Evolutionary conservation across 37 sponge, comb jelly and placozoan genomes (phyloP), one percentile per base, ranked within the genome.

Genomic region (Oopsacas minuta): DNA sequence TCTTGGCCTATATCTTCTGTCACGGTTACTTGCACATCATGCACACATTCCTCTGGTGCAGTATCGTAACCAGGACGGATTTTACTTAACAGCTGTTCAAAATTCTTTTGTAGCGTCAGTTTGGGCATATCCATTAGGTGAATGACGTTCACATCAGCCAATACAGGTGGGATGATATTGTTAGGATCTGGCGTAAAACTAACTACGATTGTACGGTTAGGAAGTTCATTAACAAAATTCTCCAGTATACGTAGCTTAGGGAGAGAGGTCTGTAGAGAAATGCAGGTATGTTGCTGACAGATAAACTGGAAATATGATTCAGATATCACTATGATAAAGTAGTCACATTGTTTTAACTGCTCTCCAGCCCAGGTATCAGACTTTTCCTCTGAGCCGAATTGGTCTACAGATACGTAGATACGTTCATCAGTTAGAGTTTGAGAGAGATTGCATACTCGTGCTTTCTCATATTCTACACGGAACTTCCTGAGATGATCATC

Each of bases 91-190:
- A 61, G 28, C 22, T 61, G 75, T 34, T 61, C 75, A 12, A 61
- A 61, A n/a, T 61, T 61, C 75, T 61, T 61, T 34, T 61, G 75
- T 12, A 25, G 75, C 22, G 20, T 10, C 3, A 61, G 75, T 61
- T 61, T 61, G 17, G 75, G 75, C 75, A 61, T 61, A 34, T 61
- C 75, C 75, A 61, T 10, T 34, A 61, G 22, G 75, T 61, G 75
- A 34, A 61, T 32, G 22, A 61, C 28, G 75, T 61, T 12, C 22
- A 61, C 22, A 3, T 61, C 75, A 25, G 75, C 75, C 1, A 61
- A n/a, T 25, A 61, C 22, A 25, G 75, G 75, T 3, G 75, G 75
- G 5, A 61, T 12, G 30, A 61, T 61, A 34, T 61, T 61, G 28
- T 20, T 12, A 34, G 75, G 75, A 10, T 61, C 75, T 20, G 75